Conservation (phyloP, 2,888 invertebrate genomes). For the Drosophila antonietae region DNA sequence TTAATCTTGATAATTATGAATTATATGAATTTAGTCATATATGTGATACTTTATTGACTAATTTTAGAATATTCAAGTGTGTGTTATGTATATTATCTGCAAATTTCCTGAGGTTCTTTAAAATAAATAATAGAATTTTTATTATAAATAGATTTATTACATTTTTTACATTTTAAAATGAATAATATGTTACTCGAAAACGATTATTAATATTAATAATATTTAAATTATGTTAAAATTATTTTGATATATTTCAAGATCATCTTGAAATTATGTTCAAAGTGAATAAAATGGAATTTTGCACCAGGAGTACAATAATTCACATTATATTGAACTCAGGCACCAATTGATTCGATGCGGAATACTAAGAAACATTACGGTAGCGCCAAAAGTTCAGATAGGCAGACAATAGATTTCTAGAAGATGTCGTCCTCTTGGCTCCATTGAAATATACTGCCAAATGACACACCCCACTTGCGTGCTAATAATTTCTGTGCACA, state of each 20-base stretch:
- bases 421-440: neutral
- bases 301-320: neutral
- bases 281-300: neutral
- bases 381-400: neutral
- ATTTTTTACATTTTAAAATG: too few species aligned
- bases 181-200: too few species aligned
- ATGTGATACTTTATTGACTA: neutral
- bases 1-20: neutral
- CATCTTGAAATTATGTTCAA: neutral
- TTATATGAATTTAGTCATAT: neutral
- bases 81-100: too few species aligned
- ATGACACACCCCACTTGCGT: constrained; percentile 7
- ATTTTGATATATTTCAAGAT: too few species aligned
- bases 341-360: neutral
- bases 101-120: too few species aligned
- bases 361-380: neutral
- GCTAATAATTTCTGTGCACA: constrained; percentile 13
- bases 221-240: too few species aligned
- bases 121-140: too few species aligned
- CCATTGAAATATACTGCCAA: neutral
- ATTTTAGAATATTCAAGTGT: too few species aligned
- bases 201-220: too few species aligned
- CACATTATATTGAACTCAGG: neutral
- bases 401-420: neutral
- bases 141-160: too few species aligned